These are phyloP conservation scores for Pyralis farinalis DNA, from an alignment of 2,888 invertebrate genomes.

Conservation along the genomic window DNA sequence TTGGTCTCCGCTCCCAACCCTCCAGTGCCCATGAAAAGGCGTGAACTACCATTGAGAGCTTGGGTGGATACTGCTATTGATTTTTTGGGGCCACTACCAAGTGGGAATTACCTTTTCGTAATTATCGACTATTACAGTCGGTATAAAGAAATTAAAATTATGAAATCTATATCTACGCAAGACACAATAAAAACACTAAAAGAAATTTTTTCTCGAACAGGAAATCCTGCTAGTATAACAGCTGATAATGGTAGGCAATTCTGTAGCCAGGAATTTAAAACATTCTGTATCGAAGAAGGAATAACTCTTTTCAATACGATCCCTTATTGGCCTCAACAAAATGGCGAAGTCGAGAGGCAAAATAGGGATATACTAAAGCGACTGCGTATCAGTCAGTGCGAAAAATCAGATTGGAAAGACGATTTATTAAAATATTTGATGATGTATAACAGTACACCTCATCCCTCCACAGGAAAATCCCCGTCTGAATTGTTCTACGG, in stretches of 20 bases:
- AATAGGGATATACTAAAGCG: conserved; percentile 29
- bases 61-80: conserved; percentile 29
- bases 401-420: conserved; percentile 19
- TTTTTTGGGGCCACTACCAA: conserved; percentile 22
- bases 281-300: conserved; percentile 14
- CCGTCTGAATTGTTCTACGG: too few relatives aligned
- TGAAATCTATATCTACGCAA: conserved; percentile 10
- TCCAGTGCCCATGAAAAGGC: conserved; percentile 21
- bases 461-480: conserved; percentile 22
- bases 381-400: conserved; percentile 17
- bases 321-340: conserved; percentile 29
- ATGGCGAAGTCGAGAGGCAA: conserved; percentile 30
- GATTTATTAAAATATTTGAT: conserved; percentile 19
- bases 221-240: conserved; percentile 19
- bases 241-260: conserved; percentile 27
- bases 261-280: conserved; percentile 19
- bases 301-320: conserved; percentile 20
- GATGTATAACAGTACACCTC: conserved; percentile 30
- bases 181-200: conserved; percentile 15
- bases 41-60: conserved; percentile 19
- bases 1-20: conserved; percentile 15
- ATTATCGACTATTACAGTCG: conserved; percentile 19
- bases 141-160: conserved; percentile 11
- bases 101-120: conserved; percentile 17
- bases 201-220: conserved; percentile 12